Base-by-base conservation (phyloP, 2,797 vertebrate genomes). In the Menidia menidia region DNA sequence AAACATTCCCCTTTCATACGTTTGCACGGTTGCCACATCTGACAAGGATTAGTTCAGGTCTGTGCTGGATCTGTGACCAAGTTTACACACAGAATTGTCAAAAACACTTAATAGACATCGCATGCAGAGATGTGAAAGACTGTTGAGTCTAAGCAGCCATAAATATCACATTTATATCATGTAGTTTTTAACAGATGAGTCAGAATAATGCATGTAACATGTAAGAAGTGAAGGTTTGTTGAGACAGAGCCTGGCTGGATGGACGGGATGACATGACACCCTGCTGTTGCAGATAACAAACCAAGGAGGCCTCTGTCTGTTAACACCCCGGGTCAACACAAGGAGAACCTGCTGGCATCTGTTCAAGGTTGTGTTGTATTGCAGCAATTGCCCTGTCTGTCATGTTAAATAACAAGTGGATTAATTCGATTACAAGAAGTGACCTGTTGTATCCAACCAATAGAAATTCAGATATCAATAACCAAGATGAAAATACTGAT, bases 1-100 rank as follows among this genome's bases (percentile, higher is more conserved):
- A 85, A 89, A 90, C 66, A 88, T 44, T 60, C 69, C 68, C 30
- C 19, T 60, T 75, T 75, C 80, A 73, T 82, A 82, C 81, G 76
- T 88, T 82, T 75, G 39, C 68, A 75, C 43, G 54, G 63, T 57
- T 55, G 60, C 54, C 54, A 53, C 11, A 25, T 25, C 2, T 12
- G 63, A 48, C 14, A 19, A 51, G 6, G 32, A 44, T 4, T 16
- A 56, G 44, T 9, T 45, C 35, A 19, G 19, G 3, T 25, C 10
- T 45, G 11, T n/a, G 15, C 42, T 42, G 32, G 47, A 66, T 53
- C 74, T 47, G 8, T 60, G 9, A 70, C 51, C 35, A 39, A 18
- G 6, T 58, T 69, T 56, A 45, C 39, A 54, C 48, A 25, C 31
- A 48, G 10, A 15, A 3, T 1, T 30, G 15, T 16, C 33, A 13